Conservation (phyloP, 2,113 vertebrate genomes). For the Gymnogyps californianus region DNA sequence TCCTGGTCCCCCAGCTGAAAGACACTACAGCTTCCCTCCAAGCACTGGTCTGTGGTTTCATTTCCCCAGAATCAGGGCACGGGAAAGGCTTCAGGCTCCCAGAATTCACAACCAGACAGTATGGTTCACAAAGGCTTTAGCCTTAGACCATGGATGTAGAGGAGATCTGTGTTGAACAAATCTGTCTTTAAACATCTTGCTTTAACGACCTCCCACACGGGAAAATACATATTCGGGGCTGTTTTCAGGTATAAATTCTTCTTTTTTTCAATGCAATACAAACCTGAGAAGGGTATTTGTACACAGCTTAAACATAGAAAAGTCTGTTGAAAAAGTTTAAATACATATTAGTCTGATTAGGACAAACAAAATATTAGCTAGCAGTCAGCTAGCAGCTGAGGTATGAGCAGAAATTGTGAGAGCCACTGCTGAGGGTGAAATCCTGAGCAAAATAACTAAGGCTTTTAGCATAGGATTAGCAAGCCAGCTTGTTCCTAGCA, state of each 20-base stretch:
- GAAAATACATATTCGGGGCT: not conserved
- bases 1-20: not conserved
- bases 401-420: not conserved
- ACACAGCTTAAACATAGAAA: not conserved
- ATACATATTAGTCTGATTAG: not conserved
- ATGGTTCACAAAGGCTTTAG: not conserved
- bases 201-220: not conserved
- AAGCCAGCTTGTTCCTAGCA: not conserved
- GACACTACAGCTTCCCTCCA: not conserved
- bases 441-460: not conserved
- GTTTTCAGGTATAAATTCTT: not conserved
- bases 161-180: not conserved
- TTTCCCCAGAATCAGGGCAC: not conserved
- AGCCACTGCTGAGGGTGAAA: not conserved
- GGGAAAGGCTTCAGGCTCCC: not conserved
- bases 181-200: not conserved
- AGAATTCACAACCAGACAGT: not conserved
- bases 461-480: not conserved
- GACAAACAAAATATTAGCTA: not conserved
- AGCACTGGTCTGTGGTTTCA: not conserved
- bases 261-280: not conserved
- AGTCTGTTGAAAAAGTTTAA: not conserved
- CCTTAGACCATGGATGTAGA: not conserved
- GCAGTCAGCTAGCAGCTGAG: not conserved
- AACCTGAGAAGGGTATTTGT: not conserved